A percentile compares a stretch with the other conserved stretches of the same genome.
phyloP scores from a whole-genome alignment of 2,113 vertebrate species.

The Cyprinodon tularosa region DNA sequence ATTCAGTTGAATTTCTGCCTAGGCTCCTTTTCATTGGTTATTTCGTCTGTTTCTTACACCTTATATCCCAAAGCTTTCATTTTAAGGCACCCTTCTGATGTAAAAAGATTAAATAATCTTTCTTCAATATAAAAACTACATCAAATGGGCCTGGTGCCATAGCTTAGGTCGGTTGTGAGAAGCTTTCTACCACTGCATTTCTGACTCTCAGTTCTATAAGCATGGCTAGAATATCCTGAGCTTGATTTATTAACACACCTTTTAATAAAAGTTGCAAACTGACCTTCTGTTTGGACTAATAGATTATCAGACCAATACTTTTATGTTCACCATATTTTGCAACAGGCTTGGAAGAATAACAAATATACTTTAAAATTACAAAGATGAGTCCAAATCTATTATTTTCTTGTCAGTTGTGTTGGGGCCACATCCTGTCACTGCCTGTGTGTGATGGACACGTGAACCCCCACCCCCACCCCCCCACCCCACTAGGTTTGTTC shows the following conservation, averaged over 20 bases:
- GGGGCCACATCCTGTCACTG: constrained; percentile 25
- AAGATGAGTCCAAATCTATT: constrained; percentile 8
- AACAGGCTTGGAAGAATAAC: constrained; percentile 12
- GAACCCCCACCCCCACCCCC: constrained; percentile 5
- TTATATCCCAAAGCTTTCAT: background rate
- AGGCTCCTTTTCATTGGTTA: too few species aligned
- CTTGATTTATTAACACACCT: too few species aligned
- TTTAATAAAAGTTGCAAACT: background rate
- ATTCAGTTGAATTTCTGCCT: too few species aligned
- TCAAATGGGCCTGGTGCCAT: background rate
- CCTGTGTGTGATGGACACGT: constrained; percentile 23
- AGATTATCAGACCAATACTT: background rate
- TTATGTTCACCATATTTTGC: constrained; percentile 3
- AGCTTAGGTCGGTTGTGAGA: background rate
- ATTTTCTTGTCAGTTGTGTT: constrained; percentile 24
- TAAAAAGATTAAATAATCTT: background rate
- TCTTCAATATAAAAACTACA: background rate
- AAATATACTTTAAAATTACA: constrained; percentile 1
- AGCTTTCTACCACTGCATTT: background rate
- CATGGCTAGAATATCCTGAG: too few species aligned
- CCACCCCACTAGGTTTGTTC: background rate
- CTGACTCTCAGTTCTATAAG: too few species aligned
- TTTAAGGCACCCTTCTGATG: background rate
- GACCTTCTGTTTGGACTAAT: background rate
- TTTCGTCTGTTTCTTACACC: background rate